Evolutionary conservation across 2,888 invertebrate species (phyloP).

Genomic region (Teinopalpus imperialis): DNA sequence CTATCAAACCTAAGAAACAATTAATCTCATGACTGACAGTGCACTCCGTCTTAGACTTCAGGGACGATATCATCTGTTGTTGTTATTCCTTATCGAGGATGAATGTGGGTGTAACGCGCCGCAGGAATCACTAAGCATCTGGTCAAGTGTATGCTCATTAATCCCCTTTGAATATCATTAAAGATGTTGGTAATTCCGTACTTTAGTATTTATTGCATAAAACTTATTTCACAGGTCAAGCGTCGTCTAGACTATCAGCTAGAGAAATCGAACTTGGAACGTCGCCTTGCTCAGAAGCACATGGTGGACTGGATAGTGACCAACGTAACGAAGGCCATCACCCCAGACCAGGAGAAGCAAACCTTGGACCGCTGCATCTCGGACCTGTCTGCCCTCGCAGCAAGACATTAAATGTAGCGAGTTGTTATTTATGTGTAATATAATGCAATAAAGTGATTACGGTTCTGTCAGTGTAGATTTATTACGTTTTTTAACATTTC

Average conservation of each 20-base stretch:
- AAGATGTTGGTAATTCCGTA: too few relatives aligned
- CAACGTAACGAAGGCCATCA: slow-evolving; percentile 92
- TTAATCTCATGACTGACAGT: too few relatives aligned
- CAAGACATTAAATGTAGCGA: slow-evolving; percentile 48
- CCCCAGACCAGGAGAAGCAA: slow-evolving; percentile 96
- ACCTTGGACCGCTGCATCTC: slow-evolving; percentile 93
- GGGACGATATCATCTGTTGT: too few relatives aligned
- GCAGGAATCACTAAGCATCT: too few relatives aligned
- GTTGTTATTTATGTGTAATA: slow-evolving; percentile 36
- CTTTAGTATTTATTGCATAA: too few relatives aligned
- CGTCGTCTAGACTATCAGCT: slow-evolving; percentile 95
- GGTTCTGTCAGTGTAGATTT: slow-evolving; percentile 9
- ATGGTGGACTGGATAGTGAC: slow-evolving; percentile 96
- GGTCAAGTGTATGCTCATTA: too few relatives aligned
- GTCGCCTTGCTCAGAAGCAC: slow-evolving; percentile 93
- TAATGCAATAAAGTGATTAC: slow-evolving; percentile 23
- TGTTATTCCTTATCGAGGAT: too few relatives aligned
- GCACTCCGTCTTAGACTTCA: too few relatives aligned
- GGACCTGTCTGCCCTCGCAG: slow-evolving; percentile 89
- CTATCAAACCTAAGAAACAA: too few relatives aligned
- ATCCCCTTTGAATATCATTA: too few relatives aligned
- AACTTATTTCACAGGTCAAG: slow-evolving; percentile 84
- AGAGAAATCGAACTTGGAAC: slow-evolving; percentile 91
- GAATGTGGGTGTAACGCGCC: too few relatives aligned
- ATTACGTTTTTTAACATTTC: slow-evolving; percentile 2